Conservation (phyloP, 2,888 invertebrate genomes). For the Taphrorychus bicolor region DNA sequence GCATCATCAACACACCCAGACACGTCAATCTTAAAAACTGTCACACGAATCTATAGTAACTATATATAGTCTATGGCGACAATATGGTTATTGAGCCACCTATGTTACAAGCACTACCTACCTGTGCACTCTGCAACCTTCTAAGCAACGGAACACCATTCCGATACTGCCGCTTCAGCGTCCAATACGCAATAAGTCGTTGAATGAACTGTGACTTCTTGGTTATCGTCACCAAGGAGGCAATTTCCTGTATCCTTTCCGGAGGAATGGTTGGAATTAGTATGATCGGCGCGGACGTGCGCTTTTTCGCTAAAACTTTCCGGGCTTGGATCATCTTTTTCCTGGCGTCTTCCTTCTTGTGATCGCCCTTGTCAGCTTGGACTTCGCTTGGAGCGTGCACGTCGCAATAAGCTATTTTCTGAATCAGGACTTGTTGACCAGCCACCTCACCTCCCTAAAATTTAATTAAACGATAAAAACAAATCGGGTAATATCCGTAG, state of each 20-base stretch:
- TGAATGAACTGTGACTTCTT: constrained; percentile 88
- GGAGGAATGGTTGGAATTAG: constrained; percentile 93
- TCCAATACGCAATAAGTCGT: constrained; percentile 95
- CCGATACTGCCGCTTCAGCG: constrained; percentile 90
- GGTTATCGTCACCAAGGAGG: constrained; percentile 73
- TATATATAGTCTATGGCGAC: too few species aligned
- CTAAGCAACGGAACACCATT: constrained; percentile 95
- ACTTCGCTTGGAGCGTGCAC: constrained; percentile 83
- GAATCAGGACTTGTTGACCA: constrained; percentile 79
- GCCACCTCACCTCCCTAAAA: constrained; percentile 47
- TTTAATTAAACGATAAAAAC: background rate
- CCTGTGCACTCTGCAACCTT: constrained; percentile 72
- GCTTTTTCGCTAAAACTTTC: constrained; percentile 79
- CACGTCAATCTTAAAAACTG: too few species aligned
- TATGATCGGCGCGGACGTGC: constrained; percentile 89
- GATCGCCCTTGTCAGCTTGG: constrained; percentile 49
- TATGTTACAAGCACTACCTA: too few species aligned
- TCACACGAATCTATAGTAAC: too few species aligned
- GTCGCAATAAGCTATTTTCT: constrained; percentile 96
- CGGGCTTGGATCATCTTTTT: constrained; percentile 89
- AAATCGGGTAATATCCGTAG: background rate
- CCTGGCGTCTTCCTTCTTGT: constrained; percentile 70
- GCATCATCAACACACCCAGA: too few species aligned
- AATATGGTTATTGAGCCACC: too few species aligned
- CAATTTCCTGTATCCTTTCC: constrained; percentile 87